Base-by-base conservation (phyloP, 2,113 vertebrate species). In the Tringa solitaria region DNA sequence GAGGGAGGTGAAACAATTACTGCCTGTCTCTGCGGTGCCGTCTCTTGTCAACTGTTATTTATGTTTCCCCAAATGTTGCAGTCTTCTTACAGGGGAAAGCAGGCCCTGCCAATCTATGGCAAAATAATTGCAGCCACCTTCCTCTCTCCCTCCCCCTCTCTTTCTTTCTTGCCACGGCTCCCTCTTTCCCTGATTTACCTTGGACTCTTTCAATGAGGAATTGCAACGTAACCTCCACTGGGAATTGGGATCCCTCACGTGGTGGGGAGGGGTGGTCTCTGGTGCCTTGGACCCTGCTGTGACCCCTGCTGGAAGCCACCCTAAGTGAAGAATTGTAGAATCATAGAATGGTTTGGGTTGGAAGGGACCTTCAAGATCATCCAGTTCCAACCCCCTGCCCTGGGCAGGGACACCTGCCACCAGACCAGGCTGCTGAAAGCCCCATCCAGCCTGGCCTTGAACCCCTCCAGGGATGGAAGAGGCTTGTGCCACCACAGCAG, bases 1-100 rank as follows among this genome's bases (percentile, higher is more conserved):
- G 95, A 91, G 94, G 95, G 96, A 97, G 96, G 96, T 95, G 96
- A 96, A 96, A 96, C 96, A 96, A 96, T 97, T 96, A 96, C 92
- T 90, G 96, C 88, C 93, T 96, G 95, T 96, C 95, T 96, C 96
- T 96, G 90, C 0, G 11, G 95, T 92, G 92, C 84, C 0, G 65
- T 90, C 94, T 95, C 96, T 96, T 96, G 96, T 96, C 95, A 96
- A 94, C 89, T 95, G 90, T 96, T 96, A 95, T 96, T 97, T 96
- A 95, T 96, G 92, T 96, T 95, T 95, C 84, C 76, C 92, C 94
- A 96, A 97, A 96, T 96, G 95, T 87, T 89, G 64, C 83, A 92
- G 94, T 82, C 89, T 89, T 95, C 74, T 87, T 96, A 72, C 86
- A 84, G 89, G 65, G 80, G 46, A 91, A 95, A 96, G 65, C 89